phyloP scores from a whole-genome alignment of 2,888 invertebrate species.

The Drosophila atripex region DNA sequence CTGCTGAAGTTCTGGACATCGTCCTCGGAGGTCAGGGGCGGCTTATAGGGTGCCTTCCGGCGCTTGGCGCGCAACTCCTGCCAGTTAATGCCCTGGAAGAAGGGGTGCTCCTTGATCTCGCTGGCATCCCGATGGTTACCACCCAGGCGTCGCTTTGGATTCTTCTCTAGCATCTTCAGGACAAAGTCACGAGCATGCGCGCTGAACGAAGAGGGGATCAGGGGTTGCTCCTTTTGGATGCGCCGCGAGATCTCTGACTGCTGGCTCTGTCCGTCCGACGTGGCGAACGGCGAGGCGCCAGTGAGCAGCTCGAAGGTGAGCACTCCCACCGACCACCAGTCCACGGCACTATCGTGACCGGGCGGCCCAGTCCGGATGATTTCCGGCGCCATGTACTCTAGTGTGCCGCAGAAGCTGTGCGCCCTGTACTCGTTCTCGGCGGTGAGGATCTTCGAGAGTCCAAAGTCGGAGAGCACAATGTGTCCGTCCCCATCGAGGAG shows the following conservation, averaged over 20 bases:
- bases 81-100: conserved; percentile 94
- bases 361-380: conserved; percentile 92
- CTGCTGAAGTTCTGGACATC: conserved; percentile 98
- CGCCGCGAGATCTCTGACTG: conserved; percentile 97
- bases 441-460: conserved; percentile 95
- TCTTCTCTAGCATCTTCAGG: conserved; percentile 92
- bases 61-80: conserved; percentile 90
- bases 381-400: conserved; percentile 98
- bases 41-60: conserved; percentile 94
- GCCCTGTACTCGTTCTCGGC: conserved; percentile 90
- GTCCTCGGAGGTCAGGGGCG: conserved; percentile 92
- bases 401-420: conserved; percentile 98
- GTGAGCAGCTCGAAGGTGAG: conserved; percentile 97
- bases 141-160: conserved; percentile 92
- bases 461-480: conserved; percentile 98
- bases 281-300: conserved; percentile 98
- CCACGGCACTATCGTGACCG: conserved; percentile 98
- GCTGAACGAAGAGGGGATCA: conserved; percentile 93
- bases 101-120: conserved; percentile 95
- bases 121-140: conserved; percentile 92
- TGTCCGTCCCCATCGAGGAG: conserved; percentile 97
- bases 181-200: conserved; percentile 89
- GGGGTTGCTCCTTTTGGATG: conserved; percentile 94
- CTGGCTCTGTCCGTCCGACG: conserved; percentile 96
- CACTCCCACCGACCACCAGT: conserved; percentile 99